Base-by-base conservation (phyloP, 2,888 invertebrate species). In the Diarsia dahlii region DNA sequence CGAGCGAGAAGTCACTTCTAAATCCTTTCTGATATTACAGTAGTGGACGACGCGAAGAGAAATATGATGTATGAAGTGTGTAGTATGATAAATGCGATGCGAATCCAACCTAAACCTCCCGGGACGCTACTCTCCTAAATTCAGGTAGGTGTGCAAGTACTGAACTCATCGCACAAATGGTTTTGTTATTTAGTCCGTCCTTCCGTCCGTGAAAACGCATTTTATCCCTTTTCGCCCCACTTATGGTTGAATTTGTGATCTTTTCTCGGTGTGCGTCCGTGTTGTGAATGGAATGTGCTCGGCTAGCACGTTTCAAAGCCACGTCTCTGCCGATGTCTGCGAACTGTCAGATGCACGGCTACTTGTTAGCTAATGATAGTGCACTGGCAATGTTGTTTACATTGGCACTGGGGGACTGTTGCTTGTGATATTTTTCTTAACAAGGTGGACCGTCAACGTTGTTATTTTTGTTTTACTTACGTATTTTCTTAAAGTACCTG, bases 31-130 rank as follows among this genome's bases (percentile, higher is more conserved):
- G 69, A 73, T 72, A 63, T 60, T 60, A 76, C n/a, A 52, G 39
- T 67, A 23, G 20, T 34, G 74, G 50, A 67, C 58, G 34, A 54
- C 58, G 56, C 39, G 50, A 63, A 75, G 71, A 84, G 67, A 79
- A 81, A 71, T 76, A 71, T 87, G 77, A 87, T 78, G 64, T 73
- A 78, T 77, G 75, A 77, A 78, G 79, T 79, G 69, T 56, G 67
- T 68, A 54, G 46, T 66, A 65, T 81, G 77, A 84, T 84, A 84
- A 82, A 86, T 88, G 80, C 54, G 65, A 80, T 64, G 62, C 39
- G 65, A 77, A 68, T 75, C 60, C 64, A 64, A 62, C 85, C 60
- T 50, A 58, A 69, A 64, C 69, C 85, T 79, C 67, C 48, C 46
- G 67, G 66, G 77, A 75, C 50, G 68, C 39, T 67, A 54, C 76